Evolutionary conservation across 1,140 invertebrate genomes (phyloP).

Genomic region (Drosophila subpulchrella): DNA sequence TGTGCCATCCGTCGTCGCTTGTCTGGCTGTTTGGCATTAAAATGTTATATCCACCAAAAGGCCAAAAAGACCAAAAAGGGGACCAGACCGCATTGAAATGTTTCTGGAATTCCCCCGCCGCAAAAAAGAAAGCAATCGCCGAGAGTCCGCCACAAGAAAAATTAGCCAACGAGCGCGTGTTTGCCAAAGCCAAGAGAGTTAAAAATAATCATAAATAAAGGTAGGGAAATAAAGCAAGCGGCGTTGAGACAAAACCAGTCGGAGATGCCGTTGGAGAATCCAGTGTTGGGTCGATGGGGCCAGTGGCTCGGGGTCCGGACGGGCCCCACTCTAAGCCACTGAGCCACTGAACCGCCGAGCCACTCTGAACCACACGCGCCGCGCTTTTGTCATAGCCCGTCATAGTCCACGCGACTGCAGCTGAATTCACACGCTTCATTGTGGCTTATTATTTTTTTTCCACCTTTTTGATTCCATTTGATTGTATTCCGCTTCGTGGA

Average conservation of each 20-base stretch:
- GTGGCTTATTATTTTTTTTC: conserved; percentile 50
- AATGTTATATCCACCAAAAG: conserved; percentile 23
- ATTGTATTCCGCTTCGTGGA: conserved; percentile 58
- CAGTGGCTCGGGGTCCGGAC: conserved; percentile 11
- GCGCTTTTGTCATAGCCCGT: conserved; percentile 69
- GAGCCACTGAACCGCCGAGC: conserved; percentile 2
- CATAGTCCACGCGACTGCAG: conserved; percentile 72
- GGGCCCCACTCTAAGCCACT: conserved; percentile 40
- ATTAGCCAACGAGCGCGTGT: conserved; percentile 59
- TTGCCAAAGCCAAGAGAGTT: conserved; percentile 47
- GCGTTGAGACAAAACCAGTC: conserved; percentile 50
- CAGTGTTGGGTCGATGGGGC: background rate
- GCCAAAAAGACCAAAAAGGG: conserved; percentile 13
- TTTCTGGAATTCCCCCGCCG: conserved; percentile 67
- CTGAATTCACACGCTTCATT: conserved; percentile 76
- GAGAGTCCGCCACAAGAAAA: conserved; percentile 35
- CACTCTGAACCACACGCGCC: conserved; percentile 65
- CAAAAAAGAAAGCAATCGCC: conserved; percentile 53
- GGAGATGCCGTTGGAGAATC: conserved; percentile 11
- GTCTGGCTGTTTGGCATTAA: conserved; percentile 54
- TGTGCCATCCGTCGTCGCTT: conserved; percentile 43
- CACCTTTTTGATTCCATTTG: conserved; percentile 40
- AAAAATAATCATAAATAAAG: conserved; percentile 57
- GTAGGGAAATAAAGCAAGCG: conserved; percentile 46
- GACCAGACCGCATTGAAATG: conserved; percentile 37